phyloP scores from a whole-genome alignment of 2,797 vertebrate genomes.

The Sciaenops ocellatus region DNA sequence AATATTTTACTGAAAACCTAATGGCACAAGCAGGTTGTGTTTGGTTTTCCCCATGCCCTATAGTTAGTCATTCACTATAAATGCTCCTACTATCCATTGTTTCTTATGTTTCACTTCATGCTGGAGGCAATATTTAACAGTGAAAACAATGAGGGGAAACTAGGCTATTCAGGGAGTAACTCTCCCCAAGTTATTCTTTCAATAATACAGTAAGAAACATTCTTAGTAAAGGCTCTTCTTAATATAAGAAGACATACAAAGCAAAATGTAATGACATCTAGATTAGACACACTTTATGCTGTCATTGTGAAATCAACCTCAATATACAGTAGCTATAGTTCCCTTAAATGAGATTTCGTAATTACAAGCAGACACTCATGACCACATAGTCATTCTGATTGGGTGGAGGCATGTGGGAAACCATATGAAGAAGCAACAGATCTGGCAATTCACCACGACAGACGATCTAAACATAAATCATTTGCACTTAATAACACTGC shows the following conservation, averaged over 20 bases:
- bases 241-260: conserved; percentile 7
- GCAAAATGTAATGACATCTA: not conserved
- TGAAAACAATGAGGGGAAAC: conserved; percentile 76
- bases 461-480: conserved; percentile 34
- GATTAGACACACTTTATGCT: not conserved
- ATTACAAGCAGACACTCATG: conserved; percentile 41
- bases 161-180: conserved; percentile 44
- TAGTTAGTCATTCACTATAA: conserved; percentile 59
- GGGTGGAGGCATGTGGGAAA: conserved; percentile 35
- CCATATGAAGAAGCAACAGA: conserved; percentile 29
- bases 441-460: not conserved
- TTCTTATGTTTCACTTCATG: conserved; percentile 45
- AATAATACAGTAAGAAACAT: conserved; percentile 13
- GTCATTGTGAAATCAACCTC: conserved; percentile 25
- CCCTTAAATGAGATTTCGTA: conserved; percentile 45
- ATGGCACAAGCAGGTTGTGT: conserved; percentile 32
- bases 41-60: conserved; percentile 40
- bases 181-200: conserved; percentile 36
- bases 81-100: conserved; percentile 63
- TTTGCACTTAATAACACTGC: conserved; percentile 29
- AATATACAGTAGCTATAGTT: conserved; percentile 5
- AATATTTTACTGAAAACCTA: conserved; percentile 5
- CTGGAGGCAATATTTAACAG: conserved; percentile 40
- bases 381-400: conserved; percentile 15
- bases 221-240: conserved; percentile 2